Evolutionary conservation across 2,888 invertebrate species (phyloP).

Genomic region (Trachelus troglodyta): DNA sequence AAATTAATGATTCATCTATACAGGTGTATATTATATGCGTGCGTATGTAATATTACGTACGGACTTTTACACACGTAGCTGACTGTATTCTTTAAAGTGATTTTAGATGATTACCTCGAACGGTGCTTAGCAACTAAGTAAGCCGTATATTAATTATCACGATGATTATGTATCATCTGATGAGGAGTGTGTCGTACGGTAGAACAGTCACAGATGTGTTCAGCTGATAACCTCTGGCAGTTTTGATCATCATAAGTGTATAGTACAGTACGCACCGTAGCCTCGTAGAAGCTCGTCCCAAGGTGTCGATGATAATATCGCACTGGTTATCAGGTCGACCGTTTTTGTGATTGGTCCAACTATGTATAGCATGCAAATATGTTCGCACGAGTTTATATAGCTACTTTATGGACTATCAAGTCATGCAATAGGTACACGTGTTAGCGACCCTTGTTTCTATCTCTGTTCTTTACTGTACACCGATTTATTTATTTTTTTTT

Average conservation of each 20-base stretch:
- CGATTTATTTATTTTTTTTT: neutral
- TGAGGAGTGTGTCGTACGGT: neutral
- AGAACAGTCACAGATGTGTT: neutral
- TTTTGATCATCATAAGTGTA: constrained; percentile 16
- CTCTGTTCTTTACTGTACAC: neutral
- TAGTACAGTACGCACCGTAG: neutral
- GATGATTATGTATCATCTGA: neutral
- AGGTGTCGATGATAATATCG: too few species aligned
- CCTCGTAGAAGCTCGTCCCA: neutral
- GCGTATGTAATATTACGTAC: too few species aligned
- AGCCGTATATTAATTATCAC: neutral
- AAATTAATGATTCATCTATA: neutral
- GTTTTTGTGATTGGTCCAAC: neutral
- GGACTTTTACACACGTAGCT: neutral
- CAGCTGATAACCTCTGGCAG: neutral
- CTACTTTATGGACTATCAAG: neutral
- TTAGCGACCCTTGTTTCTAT: neutral
- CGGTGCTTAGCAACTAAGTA: neutral
- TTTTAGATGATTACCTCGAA: neutral
- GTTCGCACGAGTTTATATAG: neutral
- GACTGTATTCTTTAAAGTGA: neutral
- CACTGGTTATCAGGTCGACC: neutral
- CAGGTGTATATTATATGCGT: neutral
- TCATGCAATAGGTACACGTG: neutral
- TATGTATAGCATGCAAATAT: neutral